These are phyloP conservation scores for Eupsilia transversa DNA, from an alignment of 2,888 invertebrate genomes.

Conservation along the genomic window DNA sequence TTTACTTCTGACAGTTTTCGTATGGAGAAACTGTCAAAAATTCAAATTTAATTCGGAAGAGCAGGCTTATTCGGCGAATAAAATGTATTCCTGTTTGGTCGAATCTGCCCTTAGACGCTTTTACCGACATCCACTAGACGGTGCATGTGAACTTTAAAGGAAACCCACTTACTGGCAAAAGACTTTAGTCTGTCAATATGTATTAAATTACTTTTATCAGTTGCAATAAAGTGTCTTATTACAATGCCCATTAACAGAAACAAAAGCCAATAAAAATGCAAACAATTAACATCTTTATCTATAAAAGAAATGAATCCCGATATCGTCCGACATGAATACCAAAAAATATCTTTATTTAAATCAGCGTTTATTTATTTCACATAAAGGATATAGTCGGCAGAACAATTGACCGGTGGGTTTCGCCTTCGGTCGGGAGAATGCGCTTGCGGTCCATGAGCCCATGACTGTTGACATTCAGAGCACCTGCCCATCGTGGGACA, in stretches of 20 bases:
- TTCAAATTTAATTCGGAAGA: no score
- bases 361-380: conserved; percentile 37
- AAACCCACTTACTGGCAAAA: no score
- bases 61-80: no score
- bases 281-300: conserved; percentile 39
- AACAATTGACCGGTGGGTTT: conserved; percentile 54
- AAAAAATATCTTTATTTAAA: conserved; percentile 20
- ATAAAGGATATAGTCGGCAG: conserved; percentile 36
- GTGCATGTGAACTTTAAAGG: no score
- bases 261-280: conserved; percentile 13
- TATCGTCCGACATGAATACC: conserved; percentile 4
- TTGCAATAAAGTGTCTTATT: no score
- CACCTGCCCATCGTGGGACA: conserved; percentile 64
- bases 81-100: no score
- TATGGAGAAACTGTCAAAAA: no score
- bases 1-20: no score
- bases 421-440: conserved; percentile 60
- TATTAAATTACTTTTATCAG: no score
- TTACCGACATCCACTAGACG: no score
- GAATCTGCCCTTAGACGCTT: no score
- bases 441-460: conserved; percentile 24
- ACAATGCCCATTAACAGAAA: conserved; percentile 21
- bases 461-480: conserved; percentile 71
- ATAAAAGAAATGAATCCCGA: conserved; percentile 18
- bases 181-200: no score